Percentiles rank a stretch among this genome's conserved stretches.
Evolutionary conservation across 2,888 invertebrate genomes (phyloP).

Genomic region (Carpatolechia fugitivella): DNA sequence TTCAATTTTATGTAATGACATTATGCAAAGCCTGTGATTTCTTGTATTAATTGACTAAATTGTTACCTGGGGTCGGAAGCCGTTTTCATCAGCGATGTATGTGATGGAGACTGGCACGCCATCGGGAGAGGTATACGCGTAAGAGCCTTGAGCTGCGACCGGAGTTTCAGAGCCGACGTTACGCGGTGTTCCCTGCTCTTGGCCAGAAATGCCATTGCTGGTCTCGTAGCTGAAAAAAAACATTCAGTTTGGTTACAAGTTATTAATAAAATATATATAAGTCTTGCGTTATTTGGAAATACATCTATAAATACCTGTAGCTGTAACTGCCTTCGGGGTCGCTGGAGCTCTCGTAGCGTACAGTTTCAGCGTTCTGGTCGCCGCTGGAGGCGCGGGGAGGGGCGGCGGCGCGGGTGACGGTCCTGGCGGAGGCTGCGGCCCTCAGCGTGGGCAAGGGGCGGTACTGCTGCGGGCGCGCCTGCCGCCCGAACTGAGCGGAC

Average conservation of each 20-base stretch:
- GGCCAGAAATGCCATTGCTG: conserved; percentile 81
- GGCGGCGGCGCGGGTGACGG: no score
- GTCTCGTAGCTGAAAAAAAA: conserved; percentile 74
- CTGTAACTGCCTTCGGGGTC: conserved; percentile 70
- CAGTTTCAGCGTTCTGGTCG: conserved; percentile 48
- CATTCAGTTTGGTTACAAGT: neutral
- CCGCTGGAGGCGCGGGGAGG: conserved; percentile 21
- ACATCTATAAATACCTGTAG: conserved; percentile 50
- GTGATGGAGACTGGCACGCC: conserved; percentile 79
- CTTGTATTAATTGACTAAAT: neutral
- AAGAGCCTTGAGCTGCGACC: conserved; percentile 72
- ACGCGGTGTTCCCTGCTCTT: conserved; percentile 77
- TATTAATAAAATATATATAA: conserved; percentile 16
- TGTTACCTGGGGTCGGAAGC: conserved; percentile 81
- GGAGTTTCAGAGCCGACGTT: conserved; percentile 65
- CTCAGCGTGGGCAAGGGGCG: conserved; percentile 23
- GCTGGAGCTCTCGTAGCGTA: conserved; percentile 58
- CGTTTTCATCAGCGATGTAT: conserved; percentile 84
- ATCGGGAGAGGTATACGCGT: conserved; percentile 79
- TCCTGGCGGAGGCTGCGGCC: conserved; percentile 2
- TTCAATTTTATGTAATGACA: no score
- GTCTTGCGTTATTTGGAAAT: no score
- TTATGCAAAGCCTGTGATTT: no score
- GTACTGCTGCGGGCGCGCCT: conserved; percentile 21
- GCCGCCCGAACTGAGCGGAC: conserved; percentile 42